A percentile compares a stretch with the other conserved stretches of the same genome.
phyloP scores from a whole-genome alignment of 2,113 vertebrate species.

The Daubentonia madagascariensis region DNA sequence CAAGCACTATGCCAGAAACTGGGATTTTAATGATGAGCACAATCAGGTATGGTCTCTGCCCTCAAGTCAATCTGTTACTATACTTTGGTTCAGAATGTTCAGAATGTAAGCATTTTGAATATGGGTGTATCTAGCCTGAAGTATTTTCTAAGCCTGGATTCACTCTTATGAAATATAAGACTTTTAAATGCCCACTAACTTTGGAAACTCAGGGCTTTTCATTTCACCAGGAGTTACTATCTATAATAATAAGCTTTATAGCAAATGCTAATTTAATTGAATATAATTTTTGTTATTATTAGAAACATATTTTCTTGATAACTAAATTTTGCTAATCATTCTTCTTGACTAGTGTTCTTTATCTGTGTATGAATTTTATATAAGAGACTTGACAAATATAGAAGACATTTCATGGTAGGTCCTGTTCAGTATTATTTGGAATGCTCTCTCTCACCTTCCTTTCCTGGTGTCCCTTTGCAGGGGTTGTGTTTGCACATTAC shows the following conservation, averaged over 20 bases:
- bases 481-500: slow-evolving; percentile 95
- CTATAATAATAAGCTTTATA: neutral
- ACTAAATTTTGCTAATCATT: neutral
- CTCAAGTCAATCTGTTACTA: too few species aligned
- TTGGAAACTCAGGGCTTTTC: neutral
- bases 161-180: neutral
- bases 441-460: neutral
- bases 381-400: neutral
- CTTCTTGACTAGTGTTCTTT: neutral
- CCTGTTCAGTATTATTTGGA: neutral
- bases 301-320: neutral
- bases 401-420: neutral
- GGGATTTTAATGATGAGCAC: neutral
- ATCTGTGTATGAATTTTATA: neutral
- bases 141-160: neutral
- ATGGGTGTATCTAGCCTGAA: neutral
- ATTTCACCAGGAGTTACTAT: neutral
- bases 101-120: neutral
- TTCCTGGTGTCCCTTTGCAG: slow-evolving; percentile 77
- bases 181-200: neutral
- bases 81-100: neutral
- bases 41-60: neutral
- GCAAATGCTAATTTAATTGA: neutral
- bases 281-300: neutral
- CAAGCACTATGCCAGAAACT: neutral